Evolutionary conservation across 2,888 invertebrate genomes (phyloP).

Genomic region (Eudemis profundana): DNA sequence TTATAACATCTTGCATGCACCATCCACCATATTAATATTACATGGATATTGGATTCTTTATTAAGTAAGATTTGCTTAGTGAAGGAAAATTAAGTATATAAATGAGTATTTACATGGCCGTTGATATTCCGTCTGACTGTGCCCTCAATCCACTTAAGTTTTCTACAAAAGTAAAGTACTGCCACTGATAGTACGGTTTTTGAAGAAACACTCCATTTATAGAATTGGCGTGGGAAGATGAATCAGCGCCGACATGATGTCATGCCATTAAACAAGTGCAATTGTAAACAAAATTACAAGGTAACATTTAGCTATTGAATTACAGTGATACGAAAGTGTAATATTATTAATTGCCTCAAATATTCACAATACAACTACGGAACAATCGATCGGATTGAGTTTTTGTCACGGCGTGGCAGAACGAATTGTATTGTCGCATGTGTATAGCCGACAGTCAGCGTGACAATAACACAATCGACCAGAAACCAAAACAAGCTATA

Average conservation of each 20-base stretch:
- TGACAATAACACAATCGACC: slow-evolving; percentile 68
- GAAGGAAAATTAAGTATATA: background rate
- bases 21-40: background rate
- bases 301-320: slow-evolving; percentile 47
- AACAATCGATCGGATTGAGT: slow-evolving; percentile 58
- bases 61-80: slow-evolving; percentile 10
- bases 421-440: slow-evolving; percentile 43
- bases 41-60: background rate
- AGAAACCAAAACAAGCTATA: slow-evolving; percentile 72
- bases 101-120: background rate
- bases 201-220: slow-evolving; percentile 41
- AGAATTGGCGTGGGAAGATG: slow-evolving; percentile 58
- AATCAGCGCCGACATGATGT: slow-evolving; percentile 61
- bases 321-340: slow-evolving; percentile 45
- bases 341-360: slow-evolving; percentile 52
- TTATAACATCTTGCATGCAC: slow-evolving; percentile 1
- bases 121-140: slow-evolving; percentile 9
- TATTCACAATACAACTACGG: slow-evolving; percentile 59
- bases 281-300: slow-evolving; percentile 54
- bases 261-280: slow-evolving; percentile 53
- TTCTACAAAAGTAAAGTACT: slow-evolving; percentile 11
- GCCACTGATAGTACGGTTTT: slow-evolving; percentile 5
- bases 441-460: slow-evolving; percentile 51
- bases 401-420: slow-evolving; percentile 62
- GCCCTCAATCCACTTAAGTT: background rate